These are phyloP conservation scores for Apostichopus californicus DNA, from an alignment of 35 echinoderm and acorn worm species.

Conservation along the genomic window DNA sequence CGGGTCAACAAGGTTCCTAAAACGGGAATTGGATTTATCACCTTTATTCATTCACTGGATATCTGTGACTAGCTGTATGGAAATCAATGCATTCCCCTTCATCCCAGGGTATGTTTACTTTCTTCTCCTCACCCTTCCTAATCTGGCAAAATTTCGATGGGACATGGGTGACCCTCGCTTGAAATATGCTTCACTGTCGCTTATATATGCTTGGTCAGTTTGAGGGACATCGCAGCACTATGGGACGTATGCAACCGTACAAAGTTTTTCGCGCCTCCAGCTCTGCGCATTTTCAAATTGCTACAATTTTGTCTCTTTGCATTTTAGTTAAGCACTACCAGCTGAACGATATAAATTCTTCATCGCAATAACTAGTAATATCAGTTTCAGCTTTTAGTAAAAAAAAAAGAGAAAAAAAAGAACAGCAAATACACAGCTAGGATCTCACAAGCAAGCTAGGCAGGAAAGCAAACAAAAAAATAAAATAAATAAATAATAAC, in stretches of 20 bases:
- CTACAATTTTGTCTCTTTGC: neutral
- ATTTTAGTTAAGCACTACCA: neutral
- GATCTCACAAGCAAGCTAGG: slow-evolving; percentile 35
- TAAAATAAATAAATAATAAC: neutral
- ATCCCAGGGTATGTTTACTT: neutral
- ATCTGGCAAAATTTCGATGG: no score
- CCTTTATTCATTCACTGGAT: slow-evolving; percentile 28
- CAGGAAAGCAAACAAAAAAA: slow-evolving; percentile 19
- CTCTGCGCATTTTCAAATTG: neutral
- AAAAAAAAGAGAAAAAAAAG: neutral
- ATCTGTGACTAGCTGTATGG: slow-evolving; percentile 24
- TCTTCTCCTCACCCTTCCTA: no score
- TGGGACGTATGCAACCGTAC: neutral
- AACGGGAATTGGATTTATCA: neutral
- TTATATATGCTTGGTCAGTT: neutral
- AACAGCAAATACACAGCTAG: slow-evolving; percentile 16
- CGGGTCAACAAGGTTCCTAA: neutral
- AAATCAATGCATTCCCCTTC: slow-evolving; percentile 43
- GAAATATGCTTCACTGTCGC: slow-evolving; percentile 1
- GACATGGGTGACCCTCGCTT: neutral
- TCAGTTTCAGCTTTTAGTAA: neutral
- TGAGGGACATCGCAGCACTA: neutral
- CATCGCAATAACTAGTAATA: neutral
- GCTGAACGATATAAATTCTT: neutral
- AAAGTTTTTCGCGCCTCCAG: slow-evolving; percentile 2